Evolutionary conservation across 1,140 invertebrate genomes (phyloP), one percentile per base, ranked within the genome.

Genomic region (Aricia agestis): DNA sequence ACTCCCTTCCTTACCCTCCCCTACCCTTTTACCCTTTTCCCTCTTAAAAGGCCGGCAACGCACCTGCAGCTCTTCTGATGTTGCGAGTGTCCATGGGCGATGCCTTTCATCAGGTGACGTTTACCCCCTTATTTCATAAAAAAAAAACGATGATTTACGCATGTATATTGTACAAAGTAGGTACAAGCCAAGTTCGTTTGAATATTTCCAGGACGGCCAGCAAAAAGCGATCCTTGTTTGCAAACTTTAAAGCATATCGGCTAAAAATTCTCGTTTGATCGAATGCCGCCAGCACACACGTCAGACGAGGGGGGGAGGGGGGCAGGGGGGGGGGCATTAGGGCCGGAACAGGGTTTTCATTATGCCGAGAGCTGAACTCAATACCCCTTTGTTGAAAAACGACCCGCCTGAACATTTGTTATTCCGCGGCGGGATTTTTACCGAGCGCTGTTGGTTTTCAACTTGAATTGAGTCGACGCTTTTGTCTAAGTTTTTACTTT

Each of bases 331-430:
- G 17, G 17, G 17, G 19, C 17, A 63, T 63, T 63, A 63, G 25
- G 17, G 59, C 59, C 59, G 59, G 59, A 63, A 63, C 59, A 52
- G 45, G 45, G 45, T 52, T 52, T 52, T 52, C 45, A 52, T 52
- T 52, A 52, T 52, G 45, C 45, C 45, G 45, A 52, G 45, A 52
- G 45, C 45, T 13, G 45, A 52, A 52, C 45, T 52, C 45, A 52
- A 52, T 52, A 52, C 45, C 45, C 45, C 45, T 52, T 52, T 52
- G 45, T 52, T 36, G 36, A 36, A 36, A 36, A 36, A 36, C 36
- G 36, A 36, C 36, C 36, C 45, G 45, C 9, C 45, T 7, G 45
- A 52, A 52, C 45, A 52, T 52, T 52, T 52, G 45, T 52, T 52
- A 52, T 52, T 9, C 45, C 45, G 45, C 45, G 45, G 45, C 45